Evolutionary conservation across 2,888 invertebrate genomes (phyloP).

Genomic region (Apamea epomidion): DNA sequence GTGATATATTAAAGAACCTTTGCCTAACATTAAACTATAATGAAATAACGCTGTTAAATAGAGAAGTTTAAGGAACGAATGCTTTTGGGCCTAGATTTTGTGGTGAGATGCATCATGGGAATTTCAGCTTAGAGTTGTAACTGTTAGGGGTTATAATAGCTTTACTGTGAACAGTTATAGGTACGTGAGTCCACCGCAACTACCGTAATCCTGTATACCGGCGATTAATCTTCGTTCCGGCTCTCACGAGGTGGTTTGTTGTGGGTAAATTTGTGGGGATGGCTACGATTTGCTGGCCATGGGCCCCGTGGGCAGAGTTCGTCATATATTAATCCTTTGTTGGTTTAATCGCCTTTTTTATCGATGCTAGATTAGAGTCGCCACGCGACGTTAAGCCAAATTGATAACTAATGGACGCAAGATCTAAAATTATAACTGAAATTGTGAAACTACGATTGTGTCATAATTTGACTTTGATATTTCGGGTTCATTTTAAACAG

Average conservation of each 20-base stretch:
- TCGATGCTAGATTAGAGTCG: conserved; percentile 75
- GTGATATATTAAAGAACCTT: conserved; percentile 69
- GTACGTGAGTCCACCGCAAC: conserved; percentile 77
- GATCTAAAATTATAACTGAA: conserved; percentile 41
- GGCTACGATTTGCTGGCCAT: conserved; percentile 84
- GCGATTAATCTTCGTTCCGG: conserved; percentile 86
- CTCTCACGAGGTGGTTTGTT: conserved; percentile 87
- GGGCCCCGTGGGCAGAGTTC: conserved; percentile 83
- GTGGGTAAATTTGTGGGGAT: conserved; percentile 87
- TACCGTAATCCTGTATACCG: conserved; percentile 83
- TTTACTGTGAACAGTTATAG: conserved; percentile 70
- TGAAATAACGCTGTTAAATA: conserved; percentile 78
- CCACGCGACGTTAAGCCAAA: conserved; percentile 64
- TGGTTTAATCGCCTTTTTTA: conserved; percentile 85
- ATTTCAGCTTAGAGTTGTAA: conserved; percentile 70
- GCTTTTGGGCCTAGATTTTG: conserved; percentile 72
- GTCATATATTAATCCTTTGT: conserved; percentile 87
- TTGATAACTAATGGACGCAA: conserved; percentile 56
- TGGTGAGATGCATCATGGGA: conserved; percentile 53
- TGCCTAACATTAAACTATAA: conserved; percentile 75
- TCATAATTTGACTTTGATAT: conserved; percentile 25
- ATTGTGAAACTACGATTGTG: conserved; percentile 28
- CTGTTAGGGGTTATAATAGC: conserved; percentile 63
- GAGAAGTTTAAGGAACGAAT: conserved; percentile 76
- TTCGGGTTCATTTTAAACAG: conserved; percentile 9